Percentiles rank a stretch among this genome's conserved stretches.
Evolutionary conservation across 2,113 vertebrate species (phyloP).

Genomic region (Felis catus): DNA sequence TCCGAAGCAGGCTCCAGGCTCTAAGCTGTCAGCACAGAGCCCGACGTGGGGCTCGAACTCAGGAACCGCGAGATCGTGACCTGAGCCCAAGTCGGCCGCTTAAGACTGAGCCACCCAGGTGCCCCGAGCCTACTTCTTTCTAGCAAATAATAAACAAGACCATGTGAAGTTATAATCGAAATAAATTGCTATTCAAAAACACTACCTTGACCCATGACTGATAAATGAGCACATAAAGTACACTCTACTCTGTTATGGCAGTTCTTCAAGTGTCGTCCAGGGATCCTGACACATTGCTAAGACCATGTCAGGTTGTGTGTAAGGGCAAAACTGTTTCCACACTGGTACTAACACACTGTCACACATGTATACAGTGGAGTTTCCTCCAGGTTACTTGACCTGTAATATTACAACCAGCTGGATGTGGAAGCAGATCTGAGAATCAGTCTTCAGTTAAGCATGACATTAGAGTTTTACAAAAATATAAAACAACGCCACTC

Average conservation of each 20-base stretch:
- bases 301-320: neutral
- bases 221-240: neutral
- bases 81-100: too few species aligned
- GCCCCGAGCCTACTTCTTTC: neutral
- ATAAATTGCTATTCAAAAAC: neutral
- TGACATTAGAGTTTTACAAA: neutral
- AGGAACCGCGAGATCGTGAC: too few species aligned
- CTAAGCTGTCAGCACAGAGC: too few species aligned
- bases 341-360: neutral
- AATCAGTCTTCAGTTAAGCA: neutral
- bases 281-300: neutral
- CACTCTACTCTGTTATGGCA: neutral
- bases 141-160: neutral
- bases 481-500: neutral
- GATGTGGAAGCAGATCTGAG: neutral
- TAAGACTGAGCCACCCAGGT: too few species aligned
- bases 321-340: neutral
- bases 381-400: neutral
- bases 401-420: neutral
- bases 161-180: neutral
- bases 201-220: neutral
- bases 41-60: too few species aligned
- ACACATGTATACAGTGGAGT: neutral
- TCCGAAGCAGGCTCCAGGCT: too few species aligned
- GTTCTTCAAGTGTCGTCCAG: neutral